Evolutionary conservation across 2,888 invertebrate genomes (phyloP).

Genomic region (Digitonthophagus gazella): DNA sequence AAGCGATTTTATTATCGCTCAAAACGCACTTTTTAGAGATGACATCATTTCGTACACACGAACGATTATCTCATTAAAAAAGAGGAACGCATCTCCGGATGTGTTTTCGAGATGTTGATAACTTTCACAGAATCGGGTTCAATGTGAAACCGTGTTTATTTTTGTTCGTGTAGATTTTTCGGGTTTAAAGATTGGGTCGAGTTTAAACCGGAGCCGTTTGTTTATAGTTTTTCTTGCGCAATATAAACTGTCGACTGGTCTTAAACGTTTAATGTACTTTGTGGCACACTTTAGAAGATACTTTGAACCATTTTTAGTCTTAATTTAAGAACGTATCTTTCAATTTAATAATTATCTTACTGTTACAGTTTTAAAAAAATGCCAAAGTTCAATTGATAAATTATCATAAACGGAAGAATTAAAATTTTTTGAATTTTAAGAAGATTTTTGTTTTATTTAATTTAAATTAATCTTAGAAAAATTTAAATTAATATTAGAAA

Average conservation of each 20-base stretch:
- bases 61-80: neutral
- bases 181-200: neutral
- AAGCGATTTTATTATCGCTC: neutral
- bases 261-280: neutral
- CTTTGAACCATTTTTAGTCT: no score
- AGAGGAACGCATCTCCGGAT: neutral
- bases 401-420: no score
- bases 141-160: neutral
- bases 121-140: neutral
- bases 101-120: neutral
- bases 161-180: no score
- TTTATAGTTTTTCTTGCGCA: neutral
- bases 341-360: neutral
- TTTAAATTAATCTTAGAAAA: neutral
- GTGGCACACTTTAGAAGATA: no score
- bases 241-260: neutral
- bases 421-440: neutral
- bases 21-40: no score
- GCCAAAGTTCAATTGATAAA: neutral
- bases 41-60: neutral
- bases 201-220: neutral
- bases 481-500: neutral
- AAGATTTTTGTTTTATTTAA: neutral
- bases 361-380: neutral
- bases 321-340: no score